Evolutionary conservation across 2,888 invertebrate genomes (phyloP).

Genomic region (Trissonchulus latispiculum): DNA sequence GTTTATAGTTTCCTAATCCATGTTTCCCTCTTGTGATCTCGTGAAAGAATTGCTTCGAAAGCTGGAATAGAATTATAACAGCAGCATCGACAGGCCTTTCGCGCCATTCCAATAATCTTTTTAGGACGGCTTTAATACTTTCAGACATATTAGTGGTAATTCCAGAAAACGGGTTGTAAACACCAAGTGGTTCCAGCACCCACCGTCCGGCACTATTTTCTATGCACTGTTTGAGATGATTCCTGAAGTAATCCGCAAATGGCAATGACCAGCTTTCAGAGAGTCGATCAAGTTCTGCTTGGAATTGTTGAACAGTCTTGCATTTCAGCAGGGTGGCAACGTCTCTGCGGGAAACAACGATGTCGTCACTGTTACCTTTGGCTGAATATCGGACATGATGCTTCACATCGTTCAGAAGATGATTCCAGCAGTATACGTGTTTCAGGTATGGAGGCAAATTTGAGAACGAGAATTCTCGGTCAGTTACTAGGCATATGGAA

Average conservation of each 20-base stretch:
- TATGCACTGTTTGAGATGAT: not conserved
- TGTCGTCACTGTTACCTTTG: not conserved
- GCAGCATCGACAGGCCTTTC: not conserved
- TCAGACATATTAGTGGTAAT: not conserved
- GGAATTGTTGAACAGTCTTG: not conserved
- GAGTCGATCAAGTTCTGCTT: not conserved
- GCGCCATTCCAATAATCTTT: not conserved
- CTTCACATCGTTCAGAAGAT: not conserved
- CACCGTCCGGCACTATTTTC: not conserved
- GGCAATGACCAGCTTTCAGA: not conserved
- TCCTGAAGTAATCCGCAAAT: not conserved
- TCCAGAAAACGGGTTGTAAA: not conserved
- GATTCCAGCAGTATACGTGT: not conserved
- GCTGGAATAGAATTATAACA: not conserved
- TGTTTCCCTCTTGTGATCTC: constrained; percentile 2
- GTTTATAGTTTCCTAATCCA: not conserved
- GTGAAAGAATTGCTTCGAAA: not conserved
- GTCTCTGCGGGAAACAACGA: not conserved
- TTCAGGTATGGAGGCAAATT: not conserved
- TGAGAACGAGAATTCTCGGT: not conserved
- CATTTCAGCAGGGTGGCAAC: not conserved
- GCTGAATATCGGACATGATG: not conserved
- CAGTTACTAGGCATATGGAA: not conserved
- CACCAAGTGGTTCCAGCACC: not conserved
- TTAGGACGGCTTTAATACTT: not conserved